These are phyloP conservation scores for Plumapathes pennacea DNA, from an alignment of 92 coral and sea anemone species.

Conservation along the genomic window DNA sequence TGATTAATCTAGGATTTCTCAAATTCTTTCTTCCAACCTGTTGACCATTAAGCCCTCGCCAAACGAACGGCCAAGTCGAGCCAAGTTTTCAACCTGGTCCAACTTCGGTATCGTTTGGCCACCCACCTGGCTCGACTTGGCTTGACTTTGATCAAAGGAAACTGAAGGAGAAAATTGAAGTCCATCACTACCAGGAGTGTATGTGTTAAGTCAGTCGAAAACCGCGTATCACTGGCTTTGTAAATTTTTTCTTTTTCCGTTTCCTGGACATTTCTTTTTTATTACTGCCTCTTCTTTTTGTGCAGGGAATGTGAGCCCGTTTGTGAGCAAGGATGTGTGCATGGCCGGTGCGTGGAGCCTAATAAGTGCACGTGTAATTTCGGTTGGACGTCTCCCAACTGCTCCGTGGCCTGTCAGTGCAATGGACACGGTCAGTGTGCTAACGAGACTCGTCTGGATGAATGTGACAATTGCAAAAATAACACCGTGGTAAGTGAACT, in stretches of 20 bases:
- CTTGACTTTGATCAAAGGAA: too few relatives aligned
- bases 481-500: conserved; percentile 67
- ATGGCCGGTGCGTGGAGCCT: conserved; percentile 80
- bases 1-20: background rate
- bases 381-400: conserved; percentile 86
- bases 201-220: too few relatives aligned
- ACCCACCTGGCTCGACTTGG: too few relatives aligned
- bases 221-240: too few relatives aligned
- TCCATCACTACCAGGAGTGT: too few relatives aligned
- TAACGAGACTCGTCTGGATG: conserved; percentile 57
- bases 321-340: conserved; percentile 77
- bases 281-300: background rate
- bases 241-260: too few relatives aligned
- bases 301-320: conserved; percentile 73
- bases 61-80: too few relatives aligned
- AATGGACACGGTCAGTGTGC: conserved; percentile 86
- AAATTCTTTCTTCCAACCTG: background rate
- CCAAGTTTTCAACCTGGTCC: too few relatives aligned
- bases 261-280: too few relatives aligned
- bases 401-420: conserved; percentile 74
- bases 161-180: too few relatives aligned
- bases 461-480: conserved; percentile 69
- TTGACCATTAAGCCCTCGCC: too few relatives aligned
- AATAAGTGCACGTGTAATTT: conserved; percentile 77
- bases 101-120: too few relatives aligned